Percentiles rank a stretch among this genome's conserved stretches.
These are phyloP conservation scores for Cynoglossus semilaevis DNA, from an alignment of 2,113 vertebrate species.

Conservation along the genomic window DNA sequence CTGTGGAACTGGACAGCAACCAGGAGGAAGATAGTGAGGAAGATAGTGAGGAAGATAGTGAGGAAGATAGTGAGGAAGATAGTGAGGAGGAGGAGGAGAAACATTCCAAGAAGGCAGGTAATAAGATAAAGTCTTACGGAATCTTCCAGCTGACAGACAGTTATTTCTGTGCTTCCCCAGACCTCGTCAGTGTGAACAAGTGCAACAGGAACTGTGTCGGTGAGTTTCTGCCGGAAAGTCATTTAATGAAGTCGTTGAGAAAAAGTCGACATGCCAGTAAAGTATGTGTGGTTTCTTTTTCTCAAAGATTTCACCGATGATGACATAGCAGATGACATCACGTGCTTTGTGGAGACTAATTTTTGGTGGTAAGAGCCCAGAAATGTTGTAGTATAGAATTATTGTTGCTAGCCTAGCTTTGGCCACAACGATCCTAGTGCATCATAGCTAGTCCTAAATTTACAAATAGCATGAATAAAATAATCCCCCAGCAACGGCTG, in stretches of 20 bases:
- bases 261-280: neutral
- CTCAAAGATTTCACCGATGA: conserved; percentile 47
- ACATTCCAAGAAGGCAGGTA: accelerated
- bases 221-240: conserved; percentile 13
- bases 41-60: neutral
- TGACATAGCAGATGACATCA: conserved; percentile 49
- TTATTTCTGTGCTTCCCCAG: conserved; percentile 28
- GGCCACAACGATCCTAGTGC: too few species aligned
- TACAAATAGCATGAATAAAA: too few species aligned
- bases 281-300: neutral
- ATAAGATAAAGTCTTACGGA: conserved; percentile 15
- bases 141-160: conserved; percentile 57
- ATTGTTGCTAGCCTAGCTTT: too few species aligned
- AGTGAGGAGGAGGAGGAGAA: neutral
- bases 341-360: conserved; percentile 4
- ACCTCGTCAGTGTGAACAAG: conserved; percentile 24
- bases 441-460: too few species aligned
- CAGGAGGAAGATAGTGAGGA: neutral
- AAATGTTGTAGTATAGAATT: too few species aligned
- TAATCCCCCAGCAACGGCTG: too few species aligned
- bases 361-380: conserved; percentile 23
- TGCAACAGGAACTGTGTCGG: conserved; percentile 37
- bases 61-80: neutral
- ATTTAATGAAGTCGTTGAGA: neutral
- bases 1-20: accelerated